Evolutionary conservation across 2,113 vertebrate genomes (phyloP).

Genomic region (Gobius niger): DNA sequence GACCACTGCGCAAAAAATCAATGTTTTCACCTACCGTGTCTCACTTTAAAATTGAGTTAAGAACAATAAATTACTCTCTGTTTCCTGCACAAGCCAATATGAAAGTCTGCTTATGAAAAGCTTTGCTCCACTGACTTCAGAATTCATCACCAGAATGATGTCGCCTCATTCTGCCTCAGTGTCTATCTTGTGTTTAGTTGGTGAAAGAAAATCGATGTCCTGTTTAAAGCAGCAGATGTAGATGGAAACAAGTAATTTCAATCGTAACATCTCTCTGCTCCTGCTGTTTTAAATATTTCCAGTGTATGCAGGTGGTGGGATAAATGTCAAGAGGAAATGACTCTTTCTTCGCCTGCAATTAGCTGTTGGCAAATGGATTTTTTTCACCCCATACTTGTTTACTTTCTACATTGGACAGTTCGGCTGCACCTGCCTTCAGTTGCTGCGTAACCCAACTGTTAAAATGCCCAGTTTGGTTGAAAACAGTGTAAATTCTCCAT

Average conservation of each 20-base stretch:
- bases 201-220: not conserved
- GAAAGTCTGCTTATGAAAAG: too few relatives aligned
- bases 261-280: not conserved
- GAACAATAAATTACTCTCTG: too few relatives aligned
- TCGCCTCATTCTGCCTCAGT: not conserved
- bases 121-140: too few relatives aligned
- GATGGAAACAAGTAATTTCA: not conserved
- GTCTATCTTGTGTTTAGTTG: not conserved
- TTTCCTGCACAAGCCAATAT: too few relatives aligned
- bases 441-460: conserved; percentile 20
- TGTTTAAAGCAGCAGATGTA: not conserved
- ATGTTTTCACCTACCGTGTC: too few relatives aligned
- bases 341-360: conserved; percentile 11
- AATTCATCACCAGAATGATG: too few relatives aligned
- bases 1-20: too few relatives aligned
- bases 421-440: conserved; percentile 25
- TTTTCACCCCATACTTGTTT: not conserved
- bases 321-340: conserved; percentile 18
- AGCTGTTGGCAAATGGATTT: conserved; percentile 22
- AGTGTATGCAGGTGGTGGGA: conserved; percentile 12
- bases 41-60: too few relatives aligned
- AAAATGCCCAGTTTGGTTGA: conserved; percentile 9
- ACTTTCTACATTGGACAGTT: not conserved
- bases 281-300: conserved; percentile 20
- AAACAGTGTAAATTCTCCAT: not conserved